These are phyloP conservation scores for Hemibagrus wyckioides DNA, from an alignment of 2,113 vertebrate genomes.

Conservation along the genomic window DNA sequence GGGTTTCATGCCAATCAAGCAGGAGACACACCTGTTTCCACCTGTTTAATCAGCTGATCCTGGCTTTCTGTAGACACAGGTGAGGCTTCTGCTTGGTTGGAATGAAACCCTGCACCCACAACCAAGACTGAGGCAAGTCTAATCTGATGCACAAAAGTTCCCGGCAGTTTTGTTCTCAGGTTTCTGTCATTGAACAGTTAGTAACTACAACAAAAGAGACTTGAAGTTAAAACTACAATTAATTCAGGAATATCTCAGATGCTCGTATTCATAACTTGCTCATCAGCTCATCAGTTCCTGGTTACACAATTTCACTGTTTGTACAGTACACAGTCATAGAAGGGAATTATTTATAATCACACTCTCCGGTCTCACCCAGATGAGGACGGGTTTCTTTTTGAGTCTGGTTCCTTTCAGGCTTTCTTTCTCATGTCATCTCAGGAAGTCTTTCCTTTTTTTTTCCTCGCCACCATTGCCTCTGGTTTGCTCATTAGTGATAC, in stretches of 20 bases:
- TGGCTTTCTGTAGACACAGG: too few species aligned
- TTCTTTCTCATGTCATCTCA: too few species aligned
- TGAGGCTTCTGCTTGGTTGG: too few species aligned
- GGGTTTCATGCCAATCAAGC: too few species aligned
- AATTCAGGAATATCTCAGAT: neutral
- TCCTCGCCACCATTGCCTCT: too few species aligned
- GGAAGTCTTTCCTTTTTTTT: too few species aligned
- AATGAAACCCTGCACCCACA: too few species aligned
- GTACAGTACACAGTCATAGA: neutral
- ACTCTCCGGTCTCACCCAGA: neutral
- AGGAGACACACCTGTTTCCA: too few species aligned
- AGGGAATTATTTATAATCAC: neutral
- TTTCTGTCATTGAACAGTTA: neutral
- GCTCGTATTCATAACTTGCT: neutral
- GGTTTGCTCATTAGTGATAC: too few species aligned
- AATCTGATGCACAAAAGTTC: neutral
- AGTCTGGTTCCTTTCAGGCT: too few species aligned
- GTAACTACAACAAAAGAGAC: neutral
- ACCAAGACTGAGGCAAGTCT: neutral
- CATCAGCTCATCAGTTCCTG: neutral
- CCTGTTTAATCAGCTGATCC: too few species aligned
- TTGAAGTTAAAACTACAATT: neutral
- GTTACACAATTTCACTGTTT: neutral
- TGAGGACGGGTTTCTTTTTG: neutral
- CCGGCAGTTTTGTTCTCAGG: neutral